Evolutionary conservation across 2,797 vertebrate genomes (phyloP).

Genomic region (Amblyraja radiata): DNA sequence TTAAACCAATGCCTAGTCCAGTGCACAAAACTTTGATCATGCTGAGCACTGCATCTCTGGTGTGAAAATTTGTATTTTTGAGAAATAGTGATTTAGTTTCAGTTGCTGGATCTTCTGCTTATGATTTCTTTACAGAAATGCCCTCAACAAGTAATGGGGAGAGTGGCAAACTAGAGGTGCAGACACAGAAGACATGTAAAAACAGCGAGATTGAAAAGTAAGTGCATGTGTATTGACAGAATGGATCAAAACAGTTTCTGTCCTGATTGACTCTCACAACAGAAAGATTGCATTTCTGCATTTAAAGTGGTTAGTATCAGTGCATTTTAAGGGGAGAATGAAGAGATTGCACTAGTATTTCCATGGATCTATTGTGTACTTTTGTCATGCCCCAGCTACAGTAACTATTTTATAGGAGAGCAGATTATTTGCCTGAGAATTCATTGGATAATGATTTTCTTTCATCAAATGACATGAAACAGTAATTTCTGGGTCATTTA

Average conservation of each 20-base stretch:
- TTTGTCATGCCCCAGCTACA: neutral
- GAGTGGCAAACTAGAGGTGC: slow-evolving; percentile 87
- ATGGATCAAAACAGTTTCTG: slow-evolving; percentile 24
- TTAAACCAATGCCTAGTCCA: neutral
- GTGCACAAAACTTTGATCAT: neutral
- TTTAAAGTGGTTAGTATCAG: neutral
- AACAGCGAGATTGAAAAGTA: slow-evolving; percentile 96
- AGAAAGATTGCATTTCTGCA: neutral
- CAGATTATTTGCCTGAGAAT: neutral
- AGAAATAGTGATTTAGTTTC: neutral
- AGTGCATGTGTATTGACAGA: slow-evolving; percentile 48
- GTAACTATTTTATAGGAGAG: neutral
- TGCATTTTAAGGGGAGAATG: slow-evolving; percentile 12
- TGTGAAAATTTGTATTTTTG: neutral
- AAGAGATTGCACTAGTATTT: neutral
- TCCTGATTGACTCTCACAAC: slow-evolving; percentile 1
- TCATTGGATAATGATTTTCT: no score
- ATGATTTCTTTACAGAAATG: slow-evolving; percentile 73
- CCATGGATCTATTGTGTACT: neutral
- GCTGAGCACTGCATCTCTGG: neutral
- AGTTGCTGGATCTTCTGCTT: neutral
- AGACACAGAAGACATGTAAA: slow-evolving; percentile 73
- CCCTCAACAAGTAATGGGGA: slow-evolving; percentile 97
- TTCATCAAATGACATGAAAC: no score
- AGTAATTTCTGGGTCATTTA: no score